Evolutionary conservation across 2,113 vertebrate genomes (phyloP), one percentile per base, ranked within the genome.

Genomic region (Ranitomeya imitator): DNA sequence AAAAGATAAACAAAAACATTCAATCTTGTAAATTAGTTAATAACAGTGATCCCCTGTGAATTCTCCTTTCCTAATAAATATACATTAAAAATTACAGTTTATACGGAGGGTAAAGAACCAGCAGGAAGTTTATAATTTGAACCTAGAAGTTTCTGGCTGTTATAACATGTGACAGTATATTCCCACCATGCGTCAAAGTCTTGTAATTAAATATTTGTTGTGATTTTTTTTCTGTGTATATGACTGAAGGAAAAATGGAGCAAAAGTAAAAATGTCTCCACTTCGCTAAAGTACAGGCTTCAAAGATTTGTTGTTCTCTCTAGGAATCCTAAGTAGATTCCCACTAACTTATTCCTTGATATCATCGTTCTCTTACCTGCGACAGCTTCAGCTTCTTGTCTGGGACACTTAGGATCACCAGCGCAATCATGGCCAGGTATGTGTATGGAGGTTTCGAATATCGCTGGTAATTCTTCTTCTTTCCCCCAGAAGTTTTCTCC

Each of bases 391-490:
- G 21, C n/a, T 1, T 85, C 65, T 73, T 57, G 5, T 57, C 52
- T 9, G 21, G 65, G 0, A 97, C 95, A 10, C 94, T 94, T 87
- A 96, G 96, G 90, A 98, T 97, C 74, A 97, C 97, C 94, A 98
- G 93, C 18, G 97, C 95, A 8, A 98, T 97, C 96, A 98, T 97
- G 7, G 97, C 97, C 63, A 98, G 93, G 92, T 98, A 98, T 3
- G 97, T 96, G 91, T 98, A 98, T 0, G 97, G 97, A 14, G 97
- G 96, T 91, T 98, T 98, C 54, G 96, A 95, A 90, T 97, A 97
- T 9, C 97, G 95, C 90, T 96, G 95, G 86, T 98, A 98, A 86
- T 96, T 96, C 90, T 97, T 98, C 82, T 91, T 94, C 69, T 90
- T 94, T 16, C 21, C 76, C 21, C 21, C 76, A n/a, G 76, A 2